A percentile compares a stretch with the other conserved stretches of the same genome.
phyloP scores from a whole-genome alignment of 2,888 invertebrate genomes.

The Agrotis ipsilon region DNA sequence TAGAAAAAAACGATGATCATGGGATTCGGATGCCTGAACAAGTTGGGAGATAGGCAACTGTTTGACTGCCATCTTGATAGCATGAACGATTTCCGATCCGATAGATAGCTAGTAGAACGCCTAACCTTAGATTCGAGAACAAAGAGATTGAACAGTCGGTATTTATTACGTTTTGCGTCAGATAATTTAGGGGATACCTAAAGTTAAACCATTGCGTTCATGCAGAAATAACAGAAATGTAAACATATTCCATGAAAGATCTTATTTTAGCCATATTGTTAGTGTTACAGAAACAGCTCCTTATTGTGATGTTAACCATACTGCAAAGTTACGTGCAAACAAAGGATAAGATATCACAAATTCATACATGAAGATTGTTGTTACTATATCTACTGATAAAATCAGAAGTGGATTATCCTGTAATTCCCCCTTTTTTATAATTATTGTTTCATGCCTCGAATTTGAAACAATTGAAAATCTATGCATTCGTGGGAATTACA shows the following conservation, averaged over 20 bases:
- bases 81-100: too few relatives aligned
- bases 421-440: too few relatives aligned
- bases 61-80: not conserved
- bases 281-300: slow-evolving; percentile 1
- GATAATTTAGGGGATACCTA: not conserved
- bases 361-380: not conserved
- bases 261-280: slow-evolving; percentile 27
- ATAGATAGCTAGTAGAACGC: too few relatives aligned
- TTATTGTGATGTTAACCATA: slow-evolving; percentile 2
- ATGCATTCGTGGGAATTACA: not conserved
- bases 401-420: slow-evolving; percentile 3
- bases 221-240: slow-evolving; percentile 9
- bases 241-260: slow-evolving; percentile 14
- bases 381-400: slow-evolving; percentile 19
- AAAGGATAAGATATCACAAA: slow-evolving; percentile 5
- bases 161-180: not conserved
- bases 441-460: not conserved
- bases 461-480: not conserved
- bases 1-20: too few relatives aligned
- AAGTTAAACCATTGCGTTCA: slow-evolving; percentile 5
- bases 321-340: slow-evolving; percentile 14
- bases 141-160: slow-evolving; percentile 2
- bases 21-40: not conserved
- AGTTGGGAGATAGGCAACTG: not conserved
- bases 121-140: slow-evolving; percentile 7